Base-by-base conservation (phyloP, 30 jellyfish, hydroid and myxozoan species). In the Kudoa iwatai region DNA sequence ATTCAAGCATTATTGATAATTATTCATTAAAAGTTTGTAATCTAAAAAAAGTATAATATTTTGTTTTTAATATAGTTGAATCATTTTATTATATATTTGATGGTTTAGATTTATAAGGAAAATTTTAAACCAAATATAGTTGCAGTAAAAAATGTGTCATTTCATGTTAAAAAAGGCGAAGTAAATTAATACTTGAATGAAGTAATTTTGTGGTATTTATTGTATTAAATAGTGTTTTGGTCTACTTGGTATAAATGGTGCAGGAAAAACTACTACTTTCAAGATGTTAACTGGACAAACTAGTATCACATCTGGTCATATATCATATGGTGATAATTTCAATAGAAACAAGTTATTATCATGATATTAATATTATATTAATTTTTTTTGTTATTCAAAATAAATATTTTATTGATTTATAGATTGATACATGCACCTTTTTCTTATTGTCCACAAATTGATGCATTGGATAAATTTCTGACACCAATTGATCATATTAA, bases 231-330 rank as follows among this genome's bases (percentile, higher is more conserved):
- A 67, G 90, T 67, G 90, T 34, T 67, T 67, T 47, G 90, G 90
- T 20, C 48, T 67, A 19, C 85, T 67, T 35, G 90, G 90, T 3
- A 84, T 67, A 41, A 67, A 67, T 33, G 90, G 90, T 9, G 90
- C 90, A 16, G 90, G 90, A 6, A 67, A 65, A 28, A 65, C 88
- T 0, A 65, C 81, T 3, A 65, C 88, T 15, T 65, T 65, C 43
- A 65, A 65, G 48, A 67, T 67, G 90, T 36, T 67, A 39, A 67
- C 90, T 7, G 90, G 90, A 2, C 84, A 67, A 25, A 54, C 67
- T 2, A 34, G 34, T 34, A 58, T 58, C 25, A 52, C 85, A 2
- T 55, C 55, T 24, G 90, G 90, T 0, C 50, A 67, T 42, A 84
- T 84, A n/a, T n/a, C n/a, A n/a, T n/a, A n/a, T n/a, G n/a, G n/a